phyloP scores from a whole-genome alignment of 2,797 vertebrate genomes.

The Remorina albescens region DNA sequence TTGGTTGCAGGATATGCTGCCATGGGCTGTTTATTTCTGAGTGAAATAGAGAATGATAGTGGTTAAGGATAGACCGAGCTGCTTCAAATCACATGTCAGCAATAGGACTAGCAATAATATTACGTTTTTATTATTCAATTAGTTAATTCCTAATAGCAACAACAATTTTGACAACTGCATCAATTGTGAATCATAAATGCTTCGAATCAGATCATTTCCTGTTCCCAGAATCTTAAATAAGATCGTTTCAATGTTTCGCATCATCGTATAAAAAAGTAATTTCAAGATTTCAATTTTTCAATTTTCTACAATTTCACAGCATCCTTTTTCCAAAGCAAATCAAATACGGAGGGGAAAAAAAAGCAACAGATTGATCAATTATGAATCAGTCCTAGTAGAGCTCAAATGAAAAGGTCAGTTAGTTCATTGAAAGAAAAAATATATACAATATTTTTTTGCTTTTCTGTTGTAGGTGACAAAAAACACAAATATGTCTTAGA shows the following conservation, averaged over 20 bases:
- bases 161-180: background rate
- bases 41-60: background rate
- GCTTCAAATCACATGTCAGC: background rate
- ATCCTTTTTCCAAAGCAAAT: background rate
- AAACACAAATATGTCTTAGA: background rate
- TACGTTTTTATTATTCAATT: background rate
- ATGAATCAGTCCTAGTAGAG: background rate
- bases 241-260: background rate
- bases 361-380: no score
- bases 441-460: background rate
- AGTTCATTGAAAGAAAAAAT: background rate
- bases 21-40: conserved; percentile 3
- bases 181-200: background rate
- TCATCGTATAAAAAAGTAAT: background rate
- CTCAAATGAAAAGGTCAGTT: background rate
- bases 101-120: background rate
- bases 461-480: background rate
- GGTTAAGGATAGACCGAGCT: background rate
- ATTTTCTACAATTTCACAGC: background rate
- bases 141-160: background rate
- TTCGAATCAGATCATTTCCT: background rate
- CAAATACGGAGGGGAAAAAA: no score
- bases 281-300: background rate
- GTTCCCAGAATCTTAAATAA: background rate
- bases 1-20: background rate